Conservation (phyloP, 2,113 vertebrate genomes). For the Varanus komodoensis region DNA sequence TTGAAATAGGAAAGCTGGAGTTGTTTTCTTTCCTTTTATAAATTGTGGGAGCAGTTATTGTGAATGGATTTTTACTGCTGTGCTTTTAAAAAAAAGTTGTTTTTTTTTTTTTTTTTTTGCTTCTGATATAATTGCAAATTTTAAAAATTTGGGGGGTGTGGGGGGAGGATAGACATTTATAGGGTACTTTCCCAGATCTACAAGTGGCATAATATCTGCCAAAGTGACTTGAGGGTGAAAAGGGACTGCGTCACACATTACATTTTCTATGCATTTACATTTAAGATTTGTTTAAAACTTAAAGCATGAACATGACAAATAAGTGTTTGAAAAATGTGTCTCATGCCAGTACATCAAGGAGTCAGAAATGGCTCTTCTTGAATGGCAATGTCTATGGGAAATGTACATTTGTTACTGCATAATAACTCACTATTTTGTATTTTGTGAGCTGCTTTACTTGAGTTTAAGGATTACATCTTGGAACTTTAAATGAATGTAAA, state of each 20-base stretch:
- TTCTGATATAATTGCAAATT: too few species aligned
- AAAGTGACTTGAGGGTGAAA: neutral
- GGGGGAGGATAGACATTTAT: neutral
- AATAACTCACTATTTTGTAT: neutral
- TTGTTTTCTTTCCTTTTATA: too few species aligned
- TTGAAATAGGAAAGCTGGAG: too few species aligned
- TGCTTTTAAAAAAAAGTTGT: too few species aligned
- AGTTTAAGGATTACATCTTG: neutral
- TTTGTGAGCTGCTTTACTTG: neutral
- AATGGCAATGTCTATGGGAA: neutral
- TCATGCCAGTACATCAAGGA: too few species aligned
- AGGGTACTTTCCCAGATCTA: neutral
- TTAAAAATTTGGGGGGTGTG: too few species aligned
- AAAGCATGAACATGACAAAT: neutral
- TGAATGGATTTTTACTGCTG: too few species aligned
- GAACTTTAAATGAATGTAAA: neutral
- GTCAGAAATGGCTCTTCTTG: too few species aligned
- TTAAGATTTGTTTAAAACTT: neutral
- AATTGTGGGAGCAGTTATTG: too few species aligned
- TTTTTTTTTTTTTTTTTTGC: too few species aligned
- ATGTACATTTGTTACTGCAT: neutral
- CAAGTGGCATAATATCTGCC: neutral
- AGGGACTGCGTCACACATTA: neutral
- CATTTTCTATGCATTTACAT: neutral
- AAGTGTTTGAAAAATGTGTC: too few species aligned